Percentiles rank a stretch among this genome's conserved stretches.
These are phyloP conservation scores for Malurus elegans DNA, from an alignment of 2,113 vertebrate species.

Conservation along the genomic window DNA sequence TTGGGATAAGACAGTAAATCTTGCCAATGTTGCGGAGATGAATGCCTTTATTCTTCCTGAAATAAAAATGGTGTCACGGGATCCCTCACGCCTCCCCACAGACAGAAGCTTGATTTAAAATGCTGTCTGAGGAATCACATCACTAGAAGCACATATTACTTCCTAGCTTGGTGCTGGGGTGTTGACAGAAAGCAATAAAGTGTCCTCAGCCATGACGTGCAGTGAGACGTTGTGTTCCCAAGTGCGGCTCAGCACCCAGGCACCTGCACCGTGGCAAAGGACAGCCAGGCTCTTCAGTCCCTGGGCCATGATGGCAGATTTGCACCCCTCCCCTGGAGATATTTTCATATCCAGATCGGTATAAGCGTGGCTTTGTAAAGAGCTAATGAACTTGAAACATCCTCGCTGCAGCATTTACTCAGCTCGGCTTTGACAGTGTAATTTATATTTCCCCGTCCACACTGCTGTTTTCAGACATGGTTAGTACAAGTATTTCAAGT, in stretches of 20 bases:
- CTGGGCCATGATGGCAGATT: background rate
- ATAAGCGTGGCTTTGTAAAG: background rate
- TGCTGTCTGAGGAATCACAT: slow-evolving; percentile 35
- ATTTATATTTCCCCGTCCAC: background rate
- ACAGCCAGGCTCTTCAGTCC: background rate
- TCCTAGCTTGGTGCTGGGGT: background rate
- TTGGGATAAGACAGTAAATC: slow-evolving; percentile 39
- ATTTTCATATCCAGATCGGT: background rate
- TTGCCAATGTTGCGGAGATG: background rate
- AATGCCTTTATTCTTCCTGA: slow-evolving; percentile 65
- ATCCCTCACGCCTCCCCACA: slow-evolving; percentile 10
- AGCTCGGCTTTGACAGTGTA: background rate
- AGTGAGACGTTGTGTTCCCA: background rate
- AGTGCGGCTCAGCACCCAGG: background rate
- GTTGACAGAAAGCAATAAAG: slow-evolving; percentile 57
- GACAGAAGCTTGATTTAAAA: slow-evolving; percentile 62
- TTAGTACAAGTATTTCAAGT: background rate
- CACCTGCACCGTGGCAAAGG: background rate
- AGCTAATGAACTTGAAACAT: background rate
- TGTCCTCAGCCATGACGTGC: slow-evolving; percentile 16
- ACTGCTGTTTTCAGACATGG: background rate
- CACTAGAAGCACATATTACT: slow-evolving; percentile 44
- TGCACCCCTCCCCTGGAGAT: background rate
- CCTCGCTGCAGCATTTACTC: background rate
- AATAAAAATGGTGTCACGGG: slow-evolving; percentile 55